Base-by-base conservation (phyloP, 1,140 invertebrate genomes). In the Condylostylus longicornis region DNA sequence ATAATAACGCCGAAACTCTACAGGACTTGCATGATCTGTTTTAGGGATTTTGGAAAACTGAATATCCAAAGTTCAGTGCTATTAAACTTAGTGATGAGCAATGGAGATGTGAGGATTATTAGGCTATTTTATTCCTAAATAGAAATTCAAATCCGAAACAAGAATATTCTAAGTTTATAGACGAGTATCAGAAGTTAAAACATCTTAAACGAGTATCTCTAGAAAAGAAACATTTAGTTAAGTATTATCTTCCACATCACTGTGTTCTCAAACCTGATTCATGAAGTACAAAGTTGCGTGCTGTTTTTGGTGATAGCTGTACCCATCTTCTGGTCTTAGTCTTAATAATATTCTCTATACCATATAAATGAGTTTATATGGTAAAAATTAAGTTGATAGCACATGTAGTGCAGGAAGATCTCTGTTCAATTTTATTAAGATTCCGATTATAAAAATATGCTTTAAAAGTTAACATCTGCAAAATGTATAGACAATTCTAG, bases 401-500 rank as follows among this genome's bases (percentile, higher is more conserved):
- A 10, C 43, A 36, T 9, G 39, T 7, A 23, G 9, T 44, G 0
- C 43, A 44, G 30, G 37, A 38, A 5, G 30, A 42, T 6, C 6
- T 43, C 54, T 48, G 42, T 44, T 12, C 47, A 56, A 38, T 49
- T 54, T 33, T 62, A 58, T 40, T 37, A 48, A 32, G 61, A 62
- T 33, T 33, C 64, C 13, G 64, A 54, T 56, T 41, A 51, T n/a
- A 45, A 49, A 1, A 38, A 42, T 32, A 33, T 47, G 42, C 39
- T 9, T 33, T 49, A 10, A 38, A 40, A n/a, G 45, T 38, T 10
- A 46, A 52, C 21, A 42, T 46, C 5, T 21, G 49, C 29, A 51
- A 58, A 40, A 59, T 60, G 50, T 63, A 47, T 41, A 33, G 51
- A 2, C 49, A 49, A 31, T 45, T 60, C 22, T 58, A 9, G 13